Evolutionary conservation across 2,113 vertebrate species (phyloP).

Genomic region (Nicator chloris): DNA sequence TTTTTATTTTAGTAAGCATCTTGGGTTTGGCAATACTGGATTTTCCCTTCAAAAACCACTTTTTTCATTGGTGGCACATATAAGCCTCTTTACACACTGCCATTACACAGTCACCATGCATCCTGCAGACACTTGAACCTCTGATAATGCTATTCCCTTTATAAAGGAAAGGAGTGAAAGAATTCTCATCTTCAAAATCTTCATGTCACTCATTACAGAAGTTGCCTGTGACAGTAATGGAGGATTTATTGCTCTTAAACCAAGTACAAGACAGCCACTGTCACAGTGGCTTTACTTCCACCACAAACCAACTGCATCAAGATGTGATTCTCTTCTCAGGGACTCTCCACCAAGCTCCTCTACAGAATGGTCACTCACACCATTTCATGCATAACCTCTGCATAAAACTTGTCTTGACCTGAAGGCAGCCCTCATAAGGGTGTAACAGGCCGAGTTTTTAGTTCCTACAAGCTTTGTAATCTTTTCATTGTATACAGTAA

Average conservation of each 20-base stretch:
- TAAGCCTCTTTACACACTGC: not conserved
- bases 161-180: not conserved
- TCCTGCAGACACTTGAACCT: not conserved
- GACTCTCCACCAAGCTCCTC: not conserved
- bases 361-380: not conserved
- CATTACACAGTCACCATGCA: not conserved
- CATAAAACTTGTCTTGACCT: not conserved
- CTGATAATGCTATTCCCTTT: not conserved
- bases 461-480: not conserved
- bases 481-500: not conserved
- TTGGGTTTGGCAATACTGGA: not conserved
- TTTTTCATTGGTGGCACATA: not conserved
- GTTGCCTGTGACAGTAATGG: not conserved
- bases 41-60: not conserved
- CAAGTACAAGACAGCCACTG: not conserved
- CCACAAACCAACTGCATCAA: not conserved
- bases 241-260: not conserved
- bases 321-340: not conserved
- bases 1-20: not conserved
- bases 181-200: not conserved
- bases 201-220: not conserved
- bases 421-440: not conserved
- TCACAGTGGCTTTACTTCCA: not conserved
- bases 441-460: not conserved
- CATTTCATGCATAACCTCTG: not conserved